Conservation (phyloP, 2,888 invertebrate genomes). For the Eristalis pertinax region DNA sequence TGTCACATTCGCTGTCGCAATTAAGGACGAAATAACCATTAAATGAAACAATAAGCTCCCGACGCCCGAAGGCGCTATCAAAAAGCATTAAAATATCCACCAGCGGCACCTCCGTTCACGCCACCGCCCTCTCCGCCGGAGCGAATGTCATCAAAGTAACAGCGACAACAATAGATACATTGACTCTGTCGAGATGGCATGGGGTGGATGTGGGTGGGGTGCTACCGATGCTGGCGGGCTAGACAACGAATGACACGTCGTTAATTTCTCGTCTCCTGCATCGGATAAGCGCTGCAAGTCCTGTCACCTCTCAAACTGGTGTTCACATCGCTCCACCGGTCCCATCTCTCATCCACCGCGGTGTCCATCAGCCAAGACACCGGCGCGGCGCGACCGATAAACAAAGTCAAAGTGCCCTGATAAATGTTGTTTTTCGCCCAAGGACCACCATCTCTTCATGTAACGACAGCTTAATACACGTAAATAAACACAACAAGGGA, state of each 20-base stretch:
- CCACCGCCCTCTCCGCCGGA: background rate
- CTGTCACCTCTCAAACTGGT: conserved; percentile 74
- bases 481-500: conserved; percentile 15
- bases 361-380: conserved; percentile 75
- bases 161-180: background rate
- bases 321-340: too few relatives aligned
- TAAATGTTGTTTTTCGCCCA: conserved; percentile 23
- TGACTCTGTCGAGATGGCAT: background rate
- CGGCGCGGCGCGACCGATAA: background rate
- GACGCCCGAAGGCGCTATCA: conserved; percentile 8
- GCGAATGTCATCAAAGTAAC: background rate
- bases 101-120: background rate
- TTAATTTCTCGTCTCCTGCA: conserved; percentile 82
- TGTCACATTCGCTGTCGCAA: conserved; percentile 16
- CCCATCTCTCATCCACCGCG: conserved; percentile 82
- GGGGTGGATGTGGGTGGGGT: too few relatives aligned
- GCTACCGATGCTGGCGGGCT: conserved; percentile 85
- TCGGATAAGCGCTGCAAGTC: conserved; percentile 84
- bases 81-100: background rate
- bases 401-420: conserved; percentile 21
- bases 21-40: conserved; percentile 18
- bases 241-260: conserved; percentile 85
- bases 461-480: conserved; percentile 1
- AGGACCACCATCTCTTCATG: conserved; percentile 4
- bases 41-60: conserved; percentile 11